Evolutionary conservation across 2,113 vertebrate genomes (phyloP).

Genomic region (Tamias sibiricus): DNA sequence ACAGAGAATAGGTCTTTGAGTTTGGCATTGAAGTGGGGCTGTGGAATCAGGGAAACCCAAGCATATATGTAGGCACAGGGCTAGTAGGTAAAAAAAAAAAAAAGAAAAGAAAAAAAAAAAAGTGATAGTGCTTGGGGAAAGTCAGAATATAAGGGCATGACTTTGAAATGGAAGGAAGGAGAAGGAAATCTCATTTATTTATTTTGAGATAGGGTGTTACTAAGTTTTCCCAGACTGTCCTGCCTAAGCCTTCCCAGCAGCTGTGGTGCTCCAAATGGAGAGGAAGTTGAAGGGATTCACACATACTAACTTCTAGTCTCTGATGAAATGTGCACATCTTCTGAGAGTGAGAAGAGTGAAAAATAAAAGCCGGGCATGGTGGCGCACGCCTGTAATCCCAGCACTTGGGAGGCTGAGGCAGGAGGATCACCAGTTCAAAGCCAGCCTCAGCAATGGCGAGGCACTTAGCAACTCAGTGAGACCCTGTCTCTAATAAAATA

Average conservation of each 20-base stretch:
- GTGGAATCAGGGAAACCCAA: background rate
- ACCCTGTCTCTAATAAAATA: too few relatives aligned
- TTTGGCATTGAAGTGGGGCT: background rate
- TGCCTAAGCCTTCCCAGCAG: background rate
- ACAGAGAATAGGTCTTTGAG: background rate
- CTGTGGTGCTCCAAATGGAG: background rate
- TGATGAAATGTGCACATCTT: background rate
- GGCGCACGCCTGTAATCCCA: too few relatives aligned
- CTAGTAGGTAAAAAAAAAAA: background rate
- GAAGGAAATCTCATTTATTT: background rate
- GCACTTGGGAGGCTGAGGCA: too few relatives aligned
- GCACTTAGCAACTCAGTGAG: too few relatives aligned
- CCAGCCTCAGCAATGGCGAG: too few relatives aligned
- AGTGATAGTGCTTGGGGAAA: background rate
- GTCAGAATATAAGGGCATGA: background rate
- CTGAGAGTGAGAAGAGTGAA: background rate
- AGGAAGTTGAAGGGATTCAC: background rate
- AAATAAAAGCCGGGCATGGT: too few relatives aligned
- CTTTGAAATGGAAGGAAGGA: background rate
- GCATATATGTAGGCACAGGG: background rate
- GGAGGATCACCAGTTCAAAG: too few relatives aligned
- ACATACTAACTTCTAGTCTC: background rate
- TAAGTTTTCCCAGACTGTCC: background rate
- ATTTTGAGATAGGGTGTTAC: background rate
- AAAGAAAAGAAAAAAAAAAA: too few relatives aligned